These are phyloP conservation scores for Drosophila mauritiana DNA, from an alignment of 1,140 invertebrate species.

Conservation along the genomic window DNA sequence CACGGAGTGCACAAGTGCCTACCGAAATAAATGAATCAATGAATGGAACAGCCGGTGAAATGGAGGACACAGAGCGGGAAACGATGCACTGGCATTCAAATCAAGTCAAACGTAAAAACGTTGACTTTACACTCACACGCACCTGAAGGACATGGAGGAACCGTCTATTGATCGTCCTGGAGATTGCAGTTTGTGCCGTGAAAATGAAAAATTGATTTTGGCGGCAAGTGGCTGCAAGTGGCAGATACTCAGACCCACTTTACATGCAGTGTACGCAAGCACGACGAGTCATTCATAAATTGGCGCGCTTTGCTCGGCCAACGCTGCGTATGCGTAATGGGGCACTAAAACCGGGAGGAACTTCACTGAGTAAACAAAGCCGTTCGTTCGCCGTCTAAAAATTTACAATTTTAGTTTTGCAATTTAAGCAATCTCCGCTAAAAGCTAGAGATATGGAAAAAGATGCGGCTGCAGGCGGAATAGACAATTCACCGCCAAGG, in stretches of 20 bases:
- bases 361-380: slow-evolving; percentile 40
- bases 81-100: slow-evolving; percentile 57
- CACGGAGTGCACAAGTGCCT: slow-evolving; percentile 38
- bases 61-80: background rate
- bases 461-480: slow-evolving; percentile 24
- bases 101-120: slow-evolving; percentile 74
- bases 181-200: slow-evolving; percentile 22
- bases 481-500: slow-evolving; percentile 42
- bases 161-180: slow-evolving; percentile 7
- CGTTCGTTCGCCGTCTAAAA: slow-evolving; percentile 45
- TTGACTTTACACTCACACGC: slow-evolving; percentile 54
- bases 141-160: slow-evolving; percentile 14
- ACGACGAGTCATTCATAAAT: slow-evolving; percentile 12
- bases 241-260: slow-evolving; percentile 30
- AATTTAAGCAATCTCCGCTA: slow-evolving; percentile 46
- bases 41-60: slow-evolving; percentile 21
- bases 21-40: slow-evolving; percentile 58
- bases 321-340: slow-evolving; percentile 50
- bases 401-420: slow-evolving; percentile 56
- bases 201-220: slow-evolving; percentile 22
- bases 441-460: slow-evolving; percentile 36
- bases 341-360: slow-evolving; percentile 23
- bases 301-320: slow-evolving; percentile 8
- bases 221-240: slow-evolving; percentile 14
- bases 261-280: background rate